These are phyloP conservation scores for Struthio camelus DNA, from an alignment of 2,113 vertebrate species.

Conservation along the genomic window DNA sequence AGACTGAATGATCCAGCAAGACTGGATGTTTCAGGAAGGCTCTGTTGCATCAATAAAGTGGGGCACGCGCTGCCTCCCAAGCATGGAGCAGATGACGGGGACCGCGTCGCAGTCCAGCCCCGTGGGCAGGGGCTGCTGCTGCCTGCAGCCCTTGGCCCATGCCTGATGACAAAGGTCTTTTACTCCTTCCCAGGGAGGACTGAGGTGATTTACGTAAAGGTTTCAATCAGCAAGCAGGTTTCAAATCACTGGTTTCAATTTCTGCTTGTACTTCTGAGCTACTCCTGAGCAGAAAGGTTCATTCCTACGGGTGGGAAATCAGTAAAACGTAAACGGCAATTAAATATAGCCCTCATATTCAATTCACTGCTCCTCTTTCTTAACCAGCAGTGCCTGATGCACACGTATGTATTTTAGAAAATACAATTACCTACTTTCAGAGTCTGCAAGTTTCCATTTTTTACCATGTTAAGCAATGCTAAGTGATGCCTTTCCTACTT, in stretches of 20 bases:
- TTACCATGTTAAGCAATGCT: background rate
- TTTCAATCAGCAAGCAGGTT: background rate
- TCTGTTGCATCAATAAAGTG: background rate
- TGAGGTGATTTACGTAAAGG: background rate
- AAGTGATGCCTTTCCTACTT: background rate
- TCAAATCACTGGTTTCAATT: background rate
- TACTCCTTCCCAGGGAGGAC: background rate
- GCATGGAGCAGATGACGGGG: no score
- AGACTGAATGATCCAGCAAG: no score
- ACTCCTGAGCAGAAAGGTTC: background rate
- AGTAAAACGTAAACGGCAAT: background rate
- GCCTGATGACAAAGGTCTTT: background rate
- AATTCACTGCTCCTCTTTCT: background rate
- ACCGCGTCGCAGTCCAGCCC: no score
- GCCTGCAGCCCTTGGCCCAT: accelerated
- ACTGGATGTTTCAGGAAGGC: background rate
- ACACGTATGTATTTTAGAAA: background rate
- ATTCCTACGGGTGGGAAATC: background rate
- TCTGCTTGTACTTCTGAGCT: background rate
- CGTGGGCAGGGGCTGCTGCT: background rate
- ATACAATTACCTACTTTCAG: background rate
- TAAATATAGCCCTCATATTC: background rate
- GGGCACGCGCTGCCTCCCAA: background rate
- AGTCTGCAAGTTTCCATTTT: background rate
- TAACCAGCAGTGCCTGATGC: background rate